Conservation (phyloP, 2,113 vertebrate genomes). For the Melanocharis versteri region DNA sequence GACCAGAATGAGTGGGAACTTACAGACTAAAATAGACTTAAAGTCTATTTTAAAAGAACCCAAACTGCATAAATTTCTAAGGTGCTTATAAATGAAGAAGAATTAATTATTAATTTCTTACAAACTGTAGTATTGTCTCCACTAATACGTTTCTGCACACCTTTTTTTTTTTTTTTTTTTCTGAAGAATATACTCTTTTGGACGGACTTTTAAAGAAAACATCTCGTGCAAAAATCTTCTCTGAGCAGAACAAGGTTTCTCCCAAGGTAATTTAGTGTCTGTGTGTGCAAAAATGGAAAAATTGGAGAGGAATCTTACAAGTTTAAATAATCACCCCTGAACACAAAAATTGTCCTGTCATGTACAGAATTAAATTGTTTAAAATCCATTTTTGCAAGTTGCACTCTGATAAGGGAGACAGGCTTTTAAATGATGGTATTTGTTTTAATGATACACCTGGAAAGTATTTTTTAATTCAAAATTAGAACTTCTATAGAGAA, state of each 20-base stretch:
- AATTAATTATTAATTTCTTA: background rate
- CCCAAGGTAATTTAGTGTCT: background rate
- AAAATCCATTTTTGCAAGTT: constrained; percentile 29
- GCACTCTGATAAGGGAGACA: constrained; percentile 1
- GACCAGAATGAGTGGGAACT: background rate
- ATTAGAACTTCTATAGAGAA: constrained; percentile 56
- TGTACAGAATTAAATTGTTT: constrained; percentile 9
- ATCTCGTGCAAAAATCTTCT: background rate
- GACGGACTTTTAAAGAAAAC: background rate
- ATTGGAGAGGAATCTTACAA: background rate
- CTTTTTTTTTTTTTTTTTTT: background rate
- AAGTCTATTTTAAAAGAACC: background rate
- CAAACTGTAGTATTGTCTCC: background rate
- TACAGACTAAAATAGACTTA: too few species aligned
- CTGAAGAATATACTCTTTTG: background rate
- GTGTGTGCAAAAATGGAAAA: background rate
- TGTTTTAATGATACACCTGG: constrained; percentile 48
- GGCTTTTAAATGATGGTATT: constrained; percentile 20
- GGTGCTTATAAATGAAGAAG: background rate
- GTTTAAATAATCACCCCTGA: constrained; percentile 10
- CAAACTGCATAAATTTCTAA: background rate
- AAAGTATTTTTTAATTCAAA: constrained; percentile 60
- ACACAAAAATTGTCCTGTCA: constrained; percentile 44
- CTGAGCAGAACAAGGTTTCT: background rate
- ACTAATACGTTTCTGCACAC: background rate